Conservation (phyloP, 2,797 vertebrate species). For the Varecia variegata region DNA sequence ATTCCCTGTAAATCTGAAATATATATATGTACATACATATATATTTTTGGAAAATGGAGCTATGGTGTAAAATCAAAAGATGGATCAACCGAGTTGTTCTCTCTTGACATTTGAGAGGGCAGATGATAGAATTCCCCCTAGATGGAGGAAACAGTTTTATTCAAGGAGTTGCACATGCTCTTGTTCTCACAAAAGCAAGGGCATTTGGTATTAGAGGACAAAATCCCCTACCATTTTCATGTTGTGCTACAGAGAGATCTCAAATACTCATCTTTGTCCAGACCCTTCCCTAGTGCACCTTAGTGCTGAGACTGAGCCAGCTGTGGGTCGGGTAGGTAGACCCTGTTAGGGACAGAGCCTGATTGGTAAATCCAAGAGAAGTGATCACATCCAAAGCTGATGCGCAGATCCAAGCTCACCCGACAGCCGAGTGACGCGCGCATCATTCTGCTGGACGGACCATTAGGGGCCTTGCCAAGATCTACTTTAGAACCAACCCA, state of each 20-base stretch:
- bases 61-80: slow-evolving; percentile 63
- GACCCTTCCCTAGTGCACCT: slow-evolving; percentile 77
- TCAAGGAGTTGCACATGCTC: slow-evolving; percentile 62
- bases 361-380: slow-evolving; percentile 72
- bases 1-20: slow-evolving; percentile 86
- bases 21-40: slow-evolving; percentile 67
- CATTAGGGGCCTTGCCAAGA: slow-evolving; percentile 76
- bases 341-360: slow-evolving; percentile 63
- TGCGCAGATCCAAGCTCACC: slow-evolving; percentile 44
- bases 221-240: slow-evolving; percentile 34
- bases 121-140: slow-evolving; percentile 25
- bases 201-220: slow-evolving; percentile 46
- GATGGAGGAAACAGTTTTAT: slow-evolving; percentile 3
- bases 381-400: slow-evolving; percentile 55
- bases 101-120: slow-evolving; percentile 46
- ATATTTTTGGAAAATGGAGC: slow-evolving; percentile 69
- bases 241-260: not conserved
- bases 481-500: slow-evolving; percentile 81
- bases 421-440: slow-evolving; percentile 70
- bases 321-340: slow-evolving; percentile 70
- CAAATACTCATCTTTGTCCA: not conserved
- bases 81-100: slow-evolving; percentile 35
- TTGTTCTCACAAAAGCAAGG: slow-evolving; percentile 37
- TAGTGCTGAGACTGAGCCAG: slow-evolving; percentile 84
- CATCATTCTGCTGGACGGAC: slow-evolving; percentile 73